Evolutionary conservation across 2,113 vertebrate genomes (phyloP), one percentile per base, ranked within the genome.

Genomic region (Anas platyrhynchos): DNA sequence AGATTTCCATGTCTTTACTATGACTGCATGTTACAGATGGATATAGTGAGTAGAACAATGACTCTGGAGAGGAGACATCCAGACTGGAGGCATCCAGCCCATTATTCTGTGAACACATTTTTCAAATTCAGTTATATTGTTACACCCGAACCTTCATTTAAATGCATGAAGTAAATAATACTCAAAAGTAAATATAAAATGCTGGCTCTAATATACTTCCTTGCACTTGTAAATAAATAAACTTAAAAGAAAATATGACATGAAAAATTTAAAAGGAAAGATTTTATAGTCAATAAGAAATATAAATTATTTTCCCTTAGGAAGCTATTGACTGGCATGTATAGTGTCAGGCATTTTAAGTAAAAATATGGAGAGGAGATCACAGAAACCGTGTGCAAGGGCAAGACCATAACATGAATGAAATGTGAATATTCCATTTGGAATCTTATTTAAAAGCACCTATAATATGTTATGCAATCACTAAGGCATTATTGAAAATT

Each of bases 1-100:
- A 98, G 98, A 90, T 79, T 52, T 41, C 13, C 26, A 38, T 72
- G 29, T 41, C 67, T 86, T 83, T n/a, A 67, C 69, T 38, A 26
- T 26, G 18, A 22, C 9, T 16, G 5, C 17, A 16, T 74, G 29
- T 1, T 46, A 31, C 20, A 83, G 41, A 11, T 76, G 38, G 62
- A 16, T 66, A 32, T 31, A 68, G 68, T 5, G 14, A 11, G 8
- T n/a, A 61, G 29, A 77, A 26, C 26, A 29, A 4, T 14, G 26
- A 59, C 34, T 23, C 44, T 34, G n/a, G 32, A 50, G 31, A 81
- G 14, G 26, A 75, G 62, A 18, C n/a, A 58, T 58, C 61, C 55
- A 31, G n/a, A 44, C 20, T 59, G 58, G 11, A 59, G 48, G 7
- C 18, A 68, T 26, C 32, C 58, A 69, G 38, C 27, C 15, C 63